phyloP scores from a whole-genome alignment of 2,888 invertebrate genomes.

The Thera obeliscata region DNA sequence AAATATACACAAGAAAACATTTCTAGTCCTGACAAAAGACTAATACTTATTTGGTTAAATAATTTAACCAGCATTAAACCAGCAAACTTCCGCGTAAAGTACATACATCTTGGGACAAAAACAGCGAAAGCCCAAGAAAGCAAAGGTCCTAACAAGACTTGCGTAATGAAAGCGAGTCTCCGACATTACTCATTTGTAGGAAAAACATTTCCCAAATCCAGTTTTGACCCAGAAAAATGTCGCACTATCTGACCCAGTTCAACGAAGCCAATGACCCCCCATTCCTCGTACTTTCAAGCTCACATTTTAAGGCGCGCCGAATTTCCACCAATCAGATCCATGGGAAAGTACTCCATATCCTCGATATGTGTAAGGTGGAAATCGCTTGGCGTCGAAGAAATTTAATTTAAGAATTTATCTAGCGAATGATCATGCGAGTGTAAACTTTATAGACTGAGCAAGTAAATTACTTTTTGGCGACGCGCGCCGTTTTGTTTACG shows the following conservation, averaged over 20 bases:
- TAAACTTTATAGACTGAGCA: constrained; percentile 75
- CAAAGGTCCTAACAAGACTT: constrained; percentile 33
- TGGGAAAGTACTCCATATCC: constrained; percentile 51
- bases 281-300: constrained; percentile 56
- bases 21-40: background rate
- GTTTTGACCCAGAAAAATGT: constrained; percentile 68
- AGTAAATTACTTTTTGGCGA: constrained; percentile 70
- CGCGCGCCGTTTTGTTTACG: constrained; percentile 45
- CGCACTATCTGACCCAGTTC: constrained; percentile 77
- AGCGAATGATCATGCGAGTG: constrained; percentile 78
- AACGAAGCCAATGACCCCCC: constrained; percentile 65
- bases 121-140: constrained; percentile 22
- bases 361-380: constrained; percentile 45
- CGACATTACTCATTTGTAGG: constrained; percentile 66
- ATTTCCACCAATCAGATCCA: constrained; percentile 48
- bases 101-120: constrained; percentile 35
- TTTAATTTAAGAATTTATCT: constrained; percentile 83
- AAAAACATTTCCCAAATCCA: constrained; percentile 64
- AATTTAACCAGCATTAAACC: constrained; percentile 27
- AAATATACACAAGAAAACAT: background rate
- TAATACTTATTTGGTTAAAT: constrained; percentile 9
- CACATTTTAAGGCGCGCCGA: constrained; percentile 72
- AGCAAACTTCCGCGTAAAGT: constrained; percentile 19
- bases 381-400: constrained; percentile 52
- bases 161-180: constrained; percentile 43